Evolutionary conservation across 2,797 vertebrate species (phyloP).

Genomic region (Hyperoplus lanceolatus): DNA sequence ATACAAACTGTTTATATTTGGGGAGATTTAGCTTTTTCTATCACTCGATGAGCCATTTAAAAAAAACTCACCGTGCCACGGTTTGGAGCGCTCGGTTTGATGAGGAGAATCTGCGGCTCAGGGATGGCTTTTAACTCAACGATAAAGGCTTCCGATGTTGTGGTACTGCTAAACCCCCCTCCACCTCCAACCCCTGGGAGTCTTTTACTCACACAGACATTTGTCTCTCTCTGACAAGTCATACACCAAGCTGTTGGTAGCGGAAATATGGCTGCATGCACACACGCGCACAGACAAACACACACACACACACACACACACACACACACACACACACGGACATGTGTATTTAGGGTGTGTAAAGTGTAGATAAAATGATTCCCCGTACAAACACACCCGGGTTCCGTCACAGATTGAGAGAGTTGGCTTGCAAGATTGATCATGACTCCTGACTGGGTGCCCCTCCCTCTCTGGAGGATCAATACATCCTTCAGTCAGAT

Average conservation of each 20-base stretch:
- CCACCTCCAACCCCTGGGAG: conserved; percentile 72
- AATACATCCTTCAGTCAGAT: conserved; percentile 86
- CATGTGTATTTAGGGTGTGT: conserved; percentile 49
- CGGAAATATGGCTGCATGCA: conserved; percentile 70
- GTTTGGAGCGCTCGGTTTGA: conserved; percentile 61
- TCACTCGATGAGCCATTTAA: conserved; percentile 61
- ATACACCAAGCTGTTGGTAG: conserved; percentile 70
- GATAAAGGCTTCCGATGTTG: conserved; percentile 74
- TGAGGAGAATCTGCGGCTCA: conserved; percentile 67
- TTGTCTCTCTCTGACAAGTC: conserved; percentile 84
- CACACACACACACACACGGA: conserved; percentile 33
- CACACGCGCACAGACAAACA: conserved; percentile 24
- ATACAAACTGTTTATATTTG: conserved; percentile 76
- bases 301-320: conserved; percentile 29
- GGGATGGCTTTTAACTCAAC: conserved; percentile 75
- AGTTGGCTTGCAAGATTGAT: conserved; percentile 83
- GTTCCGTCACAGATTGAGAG: conserved; percentile 81
- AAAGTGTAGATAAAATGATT: conserved; percentile 58
- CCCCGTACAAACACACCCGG: conserved; percentile 60
- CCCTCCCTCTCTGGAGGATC: conserved; percentile 80
- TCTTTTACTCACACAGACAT: conserved; percentile 84
- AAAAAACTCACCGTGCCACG: conserved; percentile 52
- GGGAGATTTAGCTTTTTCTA: conserved; percentile 60
- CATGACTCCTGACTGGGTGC: conserved; percentile 77
- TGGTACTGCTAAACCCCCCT: conserved; percentile 67